Evolutionary conservation across 2,888 invertebrate species (phyloP), one percentile per base, ranked within the genome.

Genomic region (Gryllus longicercus): DNA sequence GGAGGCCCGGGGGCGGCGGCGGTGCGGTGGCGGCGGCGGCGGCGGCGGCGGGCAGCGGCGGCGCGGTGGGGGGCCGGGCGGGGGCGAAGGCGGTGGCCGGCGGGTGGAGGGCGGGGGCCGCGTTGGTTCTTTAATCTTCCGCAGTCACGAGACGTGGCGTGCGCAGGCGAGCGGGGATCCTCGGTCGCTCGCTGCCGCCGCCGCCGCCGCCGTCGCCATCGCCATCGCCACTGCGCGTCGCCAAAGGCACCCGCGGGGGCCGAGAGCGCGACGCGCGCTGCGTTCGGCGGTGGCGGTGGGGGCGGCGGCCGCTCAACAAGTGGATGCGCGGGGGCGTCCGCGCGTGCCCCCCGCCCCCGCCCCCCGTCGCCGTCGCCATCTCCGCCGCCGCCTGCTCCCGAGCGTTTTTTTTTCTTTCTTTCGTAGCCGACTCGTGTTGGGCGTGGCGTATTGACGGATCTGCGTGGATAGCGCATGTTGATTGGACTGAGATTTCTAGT

Each of bases 101-200:
- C 63, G 63, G 63, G 63, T 4, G 11, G 38, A 14, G 63, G 63
- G 63, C n/a, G 63, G 16, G 63, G n/a, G 63, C n/a, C 16, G 63
- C 3, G 63, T 18, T 14, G 63, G 63, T 18, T 63, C 63, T 63
- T 63, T 63, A 63, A 63, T 63, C n/a, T 63, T 63, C n/a, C 63
- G 63, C 63, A 18, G 63, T 63, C 63, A 63, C 63, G 63, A 63
- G 63, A 63, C 63, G n/a, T 63, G 63, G 63, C 63, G 63, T 63
- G 63, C n/a, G n/a, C 63, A 18, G 16, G 14, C 63, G 63, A 14
- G 63, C 16, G 63, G 63, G n/a, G 3, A 14, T 63, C 63, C 63
- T n/a, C 63, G 16, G 16, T n/a, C 63, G 3, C 63, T 14, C 63
- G 16, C 63, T 10, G 16, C 63, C 63, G 14, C 51, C 63, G 16